phyloP scores from a whole-genome alignment of 2,888 invertebrate species.

The Cephus sareptanus region DNA sequence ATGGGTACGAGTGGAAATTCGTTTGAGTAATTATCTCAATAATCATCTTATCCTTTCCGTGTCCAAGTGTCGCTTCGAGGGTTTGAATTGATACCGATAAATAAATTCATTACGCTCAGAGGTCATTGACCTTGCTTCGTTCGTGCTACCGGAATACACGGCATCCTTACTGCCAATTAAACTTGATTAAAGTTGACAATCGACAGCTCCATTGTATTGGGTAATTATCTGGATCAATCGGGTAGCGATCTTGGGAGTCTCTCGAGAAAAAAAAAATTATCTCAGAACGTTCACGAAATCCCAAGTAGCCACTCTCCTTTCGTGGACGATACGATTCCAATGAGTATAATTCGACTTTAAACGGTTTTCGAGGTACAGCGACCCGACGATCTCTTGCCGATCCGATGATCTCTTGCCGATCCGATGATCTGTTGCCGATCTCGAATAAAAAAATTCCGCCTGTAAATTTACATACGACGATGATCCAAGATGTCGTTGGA shows the following conservation, averaged over 20 bases:
- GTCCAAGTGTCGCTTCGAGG: background rate
- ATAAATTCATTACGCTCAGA: background rate
- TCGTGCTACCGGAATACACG: background rate
- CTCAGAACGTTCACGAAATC: background rate
- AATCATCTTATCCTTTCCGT: background rate
- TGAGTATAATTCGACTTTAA: background rate
- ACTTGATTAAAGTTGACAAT: slow-evolving; percentile 38
- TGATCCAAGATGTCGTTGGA: background rate
- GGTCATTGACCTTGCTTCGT: background rate
- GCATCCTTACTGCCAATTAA: slow-evolving; percentile 34
- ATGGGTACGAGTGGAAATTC: background rate
- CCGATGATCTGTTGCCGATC: background rate
- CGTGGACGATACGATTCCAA: background rate
- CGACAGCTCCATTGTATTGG: slow-evolving; percentile 38
- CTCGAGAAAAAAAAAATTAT: background rate
- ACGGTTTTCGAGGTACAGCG: background rate
- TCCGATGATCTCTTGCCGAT: background rate
- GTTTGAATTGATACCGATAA: background rate
- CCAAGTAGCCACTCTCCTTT: background rate
- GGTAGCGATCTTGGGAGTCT: background rate
- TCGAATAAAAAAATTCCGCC: background rate
- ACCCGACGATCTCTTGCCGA: background rate
- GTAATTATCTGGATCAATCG: slow-evolving; percentile 21
- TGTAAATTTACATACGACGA: background rate
- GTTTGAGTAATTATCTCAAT: background rate